phyloP scores from a whole-genome alignment of 1,140 invertebrate genomes.

The Brevipalpus yothersi region DNA sequence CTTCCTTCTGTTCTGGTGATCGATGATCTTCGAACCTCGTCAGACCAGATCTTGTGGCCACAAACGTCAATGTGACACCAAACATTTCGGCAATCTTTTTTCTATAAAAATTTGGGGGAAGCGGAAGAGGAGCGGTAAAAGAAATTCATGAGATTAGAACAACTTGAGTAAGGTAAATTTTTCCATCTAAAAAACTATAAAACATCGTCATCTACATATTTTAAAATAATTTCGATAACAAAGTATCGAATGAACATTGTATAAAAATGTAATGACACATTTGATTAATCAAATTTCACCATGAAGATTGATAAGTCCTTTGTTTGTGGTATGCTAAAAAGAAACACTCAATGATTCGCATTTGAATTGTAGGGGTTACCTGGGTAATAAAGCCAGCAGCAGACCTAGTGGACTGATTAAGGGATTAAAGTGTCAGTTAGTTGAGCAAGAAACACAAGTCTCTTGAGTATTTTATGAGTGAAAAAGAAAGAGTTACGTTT shows the following conservation, averaged over 20 bases:
- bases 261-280: background rate
- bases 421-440: background rate
- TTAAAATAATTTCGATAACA: too few relatives aligned
- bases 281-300: too few relatives aligned
- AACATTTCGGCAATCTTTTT: conserved; percentile 30
- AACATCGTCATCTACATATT: too few relatives aligned
- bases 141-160: background rate
- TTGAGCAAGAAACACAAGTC: too few relatives aligned
- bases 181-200: background rate
- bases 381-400: conserved; percentile 55
- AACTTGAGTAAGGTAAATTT: background rate
- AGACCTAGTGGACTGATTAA: conserved; percentile 55
- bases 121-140: conserved; percentile 11
- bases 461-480: too few relatives aligned
- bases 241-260: background rate
- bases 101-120: conserved; percentile 1
- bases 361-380: conserved; percentile 32
- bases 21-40: conserved; percentile 43
- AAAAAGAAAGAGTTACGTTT: too few relatives aligned
- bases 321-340: too few relatives aligned
- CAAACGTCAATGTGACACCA: conserved; percentile 51
- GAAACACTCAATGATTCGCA: too few relatives aligned
- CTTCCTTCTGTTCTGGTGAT: conserved; percentile 8
- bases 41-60: conserved; percentile 64
- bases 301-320: too few relatives aligned